Conservation (phyloP, 2,113 vertebrate genomes). For the Clupea harengus region DNA sequence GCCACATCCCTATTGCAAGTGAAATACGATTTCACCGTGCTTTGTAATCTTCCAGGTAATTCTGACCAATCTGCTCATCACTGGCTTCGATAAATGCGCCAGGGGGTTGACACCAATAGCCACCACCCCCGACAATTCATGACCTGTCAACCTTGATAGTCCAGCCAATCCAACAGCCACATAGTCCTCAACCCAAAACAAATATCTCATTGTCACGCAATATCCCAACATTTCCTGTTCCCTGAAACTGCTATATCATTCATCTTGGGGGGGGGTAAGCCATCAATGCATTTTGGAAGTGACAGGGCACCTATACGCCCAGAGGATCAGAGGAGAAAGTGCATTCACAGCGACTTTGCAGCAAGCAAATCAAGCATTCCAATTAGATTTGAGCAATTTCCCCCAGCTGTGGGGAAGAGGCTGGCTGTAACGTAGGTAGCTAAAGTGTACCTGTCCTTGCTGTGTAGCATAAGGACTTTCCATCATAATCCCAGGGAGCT, state of each 20-base stretch:
- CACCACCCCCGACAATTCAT: slow-evolving; percentile 37
- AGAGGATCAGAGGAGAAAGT: slow-evolving; percentile 7
- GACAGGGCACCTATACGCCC: neutral
- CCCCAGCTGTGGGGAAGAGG: neutral
- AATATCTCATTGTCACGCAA: slow-evolving; percentile 38
- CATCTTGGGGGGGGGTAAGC: neutral
- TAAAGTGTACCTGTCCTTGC: neutral
- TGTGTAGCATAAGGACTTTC: slow-evolving; percentile 33
- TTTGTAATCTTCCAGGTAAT: slow-evolving; percentile 20
- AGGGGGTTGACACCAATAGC: neutral
- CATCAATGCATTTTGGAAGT: neutral
- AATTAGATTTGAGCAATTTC: neutral
- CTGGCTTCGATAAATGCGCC: slow-evolving; percentile 20
- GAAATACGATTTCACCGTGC: neutral
- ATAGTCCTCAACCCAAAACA: slow-evolving; percentile 36
- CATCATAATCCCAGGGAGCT: slow-evolving; percentile 37
- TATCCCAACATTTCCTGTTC: neutral
- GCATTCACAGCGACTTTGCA: neutral
- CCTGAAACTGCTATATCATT: slow-evolving; percentile 2
- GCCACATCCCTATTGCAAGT: neutral
- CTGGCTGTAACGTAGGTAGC: neutral
- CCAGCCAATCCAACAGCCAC: slow-evolving; percentile 44
- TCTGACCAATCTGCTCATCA: slow-evolving; percentile 31
- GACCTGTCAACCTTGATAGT: slow-evolving; percentile 45
- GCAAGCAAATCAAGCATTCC: neutral